Base-by-base conservation (phyloP, 2,888 invertebrate species). In the Serripes groenlandicus region DNA sequence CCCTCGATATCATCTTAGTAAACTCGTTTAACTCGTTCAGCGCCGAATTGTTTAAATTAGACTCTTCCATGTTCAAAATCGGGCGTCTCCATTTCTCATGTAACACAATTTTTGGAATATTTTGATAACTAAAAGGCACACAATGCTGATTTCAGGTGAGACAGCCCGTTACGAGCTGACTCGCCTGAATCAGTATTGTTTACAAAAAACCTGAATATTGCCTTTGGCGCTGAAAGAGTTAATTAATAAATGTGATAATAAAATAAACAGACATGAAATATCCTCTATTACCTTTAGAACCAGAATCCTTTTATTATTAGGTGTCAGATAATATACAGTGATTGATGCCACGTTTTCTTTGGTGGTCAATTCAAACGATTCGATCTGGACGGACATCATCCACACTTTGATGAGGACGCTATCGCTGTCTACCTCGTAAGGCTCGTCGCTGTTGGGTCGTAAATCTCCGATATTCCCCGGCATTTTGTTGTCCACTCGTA, bases 351-450 rank as follows among this genome's bases (percentile, higher is more conserved):
- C 62, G 34, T 62, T 62, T 9, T 62, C 62, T 5, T 21, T 3
- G 26, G 62, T 62, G 11, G 21, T 34, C 18, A 62, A 4, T 21
- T 34, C 32, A 21, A 62, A 23, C 26, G 62, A 62, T 21, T 62
- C 62, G 9, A 62, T 62, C 28, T 21, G 23, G 15, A 42, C 60
- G 0, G 73, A 58, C 68, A 68, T 73, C 58, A 78, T 68, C 78
- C 73, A 78, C 15, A 78, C n/a, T 30, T 49, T 73, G 52, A 78
- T 35, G 3, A 34, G 21, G 21, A 34, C 42, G 26, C n/a, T 73
- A 15, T 68, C 23, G 7, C 28, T n/a, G 54, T 78, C 34, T 23
- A 78, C 60, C 23, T 42, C 42, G 49, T 62, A 74, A 3, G 73
- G 73, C 26, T 34, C 35, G 7, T 62, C 62, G 42, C 71, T 77